Evolutionary conservation across 53 echinoderm and acorn worm species (phyloP).

Genomic region (Arbacia lixula): DNA sequence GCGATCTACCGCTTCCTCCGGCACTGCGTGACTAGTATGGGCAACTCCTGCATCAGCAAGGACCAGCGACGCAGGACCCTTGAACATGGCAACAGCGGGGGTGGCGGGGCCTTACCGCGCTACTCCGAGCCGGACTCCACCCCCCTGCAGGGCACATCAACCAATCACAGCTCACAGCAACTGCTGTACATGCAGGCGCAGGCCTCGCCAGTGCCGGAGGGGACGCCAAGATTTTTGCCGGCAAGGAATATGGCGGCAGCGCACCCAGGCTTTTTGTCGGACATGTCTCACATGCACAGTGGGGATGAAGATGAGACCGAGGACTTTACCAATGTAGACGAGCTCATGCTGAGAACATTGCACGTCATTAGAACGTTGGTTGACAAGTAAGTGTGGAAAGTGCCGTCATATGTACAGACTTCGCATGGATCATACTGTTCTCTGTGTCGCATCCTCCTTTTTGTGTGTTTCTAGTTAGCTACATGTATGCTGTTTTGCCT

Average conservation of each 20-base stretch:
- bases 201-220: background rate
- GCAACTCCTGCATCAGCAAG: constrained; percentile 94
- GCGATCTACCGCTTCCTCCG: constrained; percentile 33
- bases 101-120: background rate
- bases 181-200: constrained; percentile 10
- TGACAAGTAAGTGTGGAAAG: constrained; percentile 87
- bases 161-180: constrained; percentile 22
- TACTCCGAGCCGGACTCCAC: constrained; percentile 31
- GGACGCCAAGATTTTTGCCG: constrained; percentile 21
- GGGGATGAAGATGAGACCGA: constrained; percentile 70
- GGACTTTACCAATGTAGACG: constrained; percentile 75
- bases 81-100: constrained; percentile 20
- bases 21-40: constrained; percentile 72
- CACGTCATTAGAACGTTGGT: constrained; percentile 86
- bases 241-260: constrained; percentile 58
- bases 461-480: background rate
- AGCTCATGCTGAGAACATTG: constrained; percentile 79
- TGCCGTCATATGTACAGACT: background rate
- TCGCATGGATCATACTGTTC: too few species aligned
- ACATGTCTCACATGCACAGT: constrained; percentile 47
- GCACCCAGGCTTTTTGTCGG: constrained; percentile 42
- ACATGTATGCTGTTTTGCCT: too few species aligned
- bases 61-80: constrained; percentile 64
- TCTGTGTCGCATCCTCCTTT: background rate
- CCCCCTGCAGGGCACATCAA: constrained; percentile 30